Conservation (phyloP, 2,888 invertebrate genomes). For the Miltochrista miniata region DNA sequence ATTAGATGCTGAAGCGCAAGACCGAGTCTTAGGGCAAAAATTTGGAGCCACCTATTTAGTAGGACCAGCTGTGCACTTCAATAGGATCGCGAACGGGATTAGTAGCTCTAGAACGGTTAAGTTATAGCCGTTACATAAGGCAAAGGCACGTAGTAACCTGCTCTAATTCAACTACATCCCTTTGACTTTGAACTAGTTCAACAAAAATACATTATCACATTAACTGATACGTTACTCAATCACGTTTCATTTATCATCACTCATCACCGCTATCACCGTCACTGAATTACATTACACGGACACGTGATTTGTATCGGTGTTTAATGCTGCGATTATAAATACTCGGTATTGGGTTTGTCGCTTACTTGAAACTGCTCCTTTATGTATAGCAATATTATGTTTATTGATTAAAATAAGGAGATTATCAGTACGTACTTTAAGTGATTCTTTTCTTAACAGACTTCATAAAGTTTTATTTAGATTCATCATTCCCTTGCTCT, state of each 20-base stretch:
- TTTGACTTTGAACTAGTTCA: background rate
- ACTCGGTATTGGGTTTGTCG: background rate
- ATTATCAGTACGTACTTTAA: too few relatives aligned
- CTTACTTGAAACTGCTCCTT: background rate
- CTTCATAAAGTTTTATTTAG: too few relatives aligned
- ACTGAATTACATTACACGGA: constrained; percentile 10
- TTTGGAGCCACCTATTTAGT: too few relatives aligned
- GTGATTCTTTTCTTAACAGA: too few relatives aligned
- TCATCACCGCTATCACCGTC: constrained; percentile 19
- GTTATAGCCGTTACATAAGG: too few relatives aligned
- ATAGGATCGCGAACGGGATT: too few relatives aligned
- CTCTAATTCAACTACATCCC: background rate
- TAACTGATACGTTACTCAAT: constrained; percentile 12
- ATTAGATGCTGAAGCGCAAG: too few relatives aligned
- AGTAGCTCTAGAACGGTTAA: background rate
- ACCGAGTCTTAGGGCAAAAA: too few relatives aligned
- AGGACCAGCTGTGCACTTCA: too few relatives aligned
- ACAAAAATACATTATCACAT: background rate
- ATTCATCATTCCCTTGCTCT: too few relatives aligned
- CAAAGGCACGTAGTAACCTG: background rate
- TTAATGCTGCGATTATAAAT: background rate
- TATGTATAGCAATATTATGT: too few relatives aligned
- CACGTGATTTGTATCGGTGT: constrained; percentile 21
- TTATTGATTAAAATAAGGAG: too few relatives aligned
- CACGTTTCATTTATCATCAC: constrained; percentile 30